Evolutionary conservation across 2,113 vertebrate species (phyloP), one percentile per base, ranked within the genome.

Genomic region (Drymodes brunneopygia): DNA sequence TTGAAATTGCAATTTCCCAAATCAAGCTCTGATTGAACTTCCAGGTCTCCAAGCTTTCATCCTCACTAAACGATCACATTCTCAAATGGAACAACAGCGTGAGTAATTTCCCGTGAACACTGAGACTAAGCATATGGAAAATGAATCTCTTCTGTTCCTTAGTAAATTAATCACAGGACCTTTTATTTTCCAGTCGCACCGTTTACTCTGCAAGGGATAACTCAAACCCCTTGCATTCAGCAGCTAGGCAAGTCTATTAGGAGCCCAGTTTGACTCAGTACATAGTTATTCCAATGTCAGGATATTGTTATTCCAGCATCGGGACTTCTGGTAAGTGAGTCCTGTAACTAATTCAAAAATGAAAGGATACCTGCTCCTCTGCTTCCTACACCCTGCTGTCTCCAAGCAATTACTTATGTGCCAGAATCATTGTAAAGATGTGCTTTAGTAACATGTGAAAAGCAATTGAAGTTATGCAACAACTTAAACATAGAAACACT

Each of bases 101-200:
- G 36, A 96, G 65, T 86, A 88, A 92, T 94, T 95, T 96, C 78
- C 50, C 70, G 84, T 72, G 58, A 96, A 94, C 87, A 94, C 56
- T 3, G 17, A 96, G 69, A 80, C 85, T 75, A 91, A 93, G 88
- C 72, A 89, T 82, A 79, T 31, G 56, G 74, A 94, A 95, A 96
- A 97, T 83, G 4, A 93, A 92, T 94, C 61, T 87, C 53, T 86
- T 90, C 86, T 94, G 62, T 93, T 96, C 88, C 79, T 88, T 81
- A 92, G 86, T 83, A 96, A 96, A 95, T 97, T 93, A 94, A 94
- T 95, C 89, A 95, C 89, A 82, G 28, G 81, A 84, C 82, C 60
- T 91, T 93, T 93, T 93, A 77, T 95, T 97, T 93, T 95, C 73
- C 60, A 51, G 62, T 61, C 79, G 91, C 85, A 80, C 56, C 2